phyloP scores from a whole-genome alignment of 2,797 vertebrate genomes.

The Phoeniculus purpureus region DNA sequence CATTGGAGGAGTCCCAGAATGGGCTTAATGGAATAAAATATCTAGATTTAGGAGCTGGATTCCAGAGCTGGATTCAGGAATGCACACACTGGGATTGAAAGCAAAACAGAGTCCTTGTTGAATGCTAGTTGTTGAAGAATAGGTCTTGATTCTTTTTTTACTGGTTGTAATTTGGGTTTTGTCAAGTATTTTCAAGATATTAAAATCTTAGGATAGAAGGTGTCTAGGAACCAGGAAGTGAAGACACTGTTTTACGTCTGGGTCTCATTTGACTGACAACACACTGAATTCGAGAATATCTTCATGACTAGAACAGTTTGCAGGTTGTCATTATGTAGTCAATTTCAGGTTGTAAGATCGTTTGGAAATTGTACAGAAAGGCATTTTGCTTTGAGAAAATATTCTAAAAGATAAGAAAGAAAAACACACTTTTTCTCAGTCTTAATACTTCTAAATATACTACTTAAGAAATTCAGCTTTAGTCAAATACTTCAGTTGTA shows the following conservation, averaged over 20 bases:
- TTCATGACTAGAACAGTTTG: not conserved
- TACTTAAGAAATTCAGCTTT: not conserved
- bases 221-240: not conserved
- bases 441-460: not conserved
- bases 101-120: not conserved
- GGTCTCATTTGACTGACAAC: not conserved
- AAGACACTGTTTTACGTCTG: not conserved
- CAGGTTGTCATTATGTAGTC: not conserved
- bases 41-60: no score
- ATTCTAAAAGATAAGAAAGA: not conserved
- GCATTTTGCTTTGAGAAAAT: not conserved
- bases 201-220: not conserved
- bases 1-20: no score
- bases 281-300: not conserved
- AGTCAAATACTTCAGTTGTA: conserved; percentile 6
- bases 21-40: no score
- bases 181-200: not conserved
- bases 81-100: not conserved
- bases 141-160: not conserved
- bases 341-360: not conserved
- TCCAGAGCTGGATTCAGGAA: no score
- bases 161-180: not conserved
- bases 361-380: not conserved
- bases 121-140: no score
- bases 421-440: not conserved